phyloP scores from a whole-genome alignment of 1,140 invertebrate species.

The Plectrocnemia conspersa region DNA sequence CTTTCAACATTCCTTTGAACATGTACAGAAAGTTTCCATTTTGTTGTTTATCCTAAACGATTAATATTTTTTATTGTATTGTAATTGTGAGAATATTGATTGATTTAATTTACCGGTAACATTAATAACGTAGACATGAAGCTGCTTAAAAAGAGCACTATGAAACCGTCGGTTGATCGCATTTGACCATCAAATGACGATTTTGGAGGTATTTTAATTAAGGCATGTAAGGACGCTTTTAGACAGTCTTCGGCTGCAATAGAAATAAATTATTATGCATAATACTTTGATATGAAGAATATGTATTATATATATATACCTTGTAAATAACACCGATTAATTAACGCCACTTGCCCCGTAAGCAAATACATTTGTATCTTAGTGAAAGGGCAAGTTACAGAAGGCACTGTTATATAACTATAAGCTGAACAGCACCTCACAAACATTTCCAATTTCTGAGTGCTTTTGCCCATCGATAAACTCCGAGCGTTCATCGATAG shows the following conservation, averaged over 20 bases:
- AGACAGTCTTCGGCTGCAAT: conserved; percentile 85
- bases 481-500: conserved; percentile 69
- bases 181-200: conserved; percentile 72
- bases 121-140: conserved; percentile 81
- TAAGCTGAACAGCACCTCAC: conserved; percentile 92
- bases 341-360: conserved; percentile 81
- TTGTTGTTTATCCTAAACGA: conserved; percentile 55
- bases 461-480: conserved; percentile 72
- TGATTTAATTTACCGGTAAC: conserved; percentile 68
- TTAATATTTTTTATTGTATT: background rate
- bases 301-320: conserved; percentile 50
- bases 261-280: background rate
- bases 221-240: conserved; percentile 76
- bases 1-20: conserved; percentile 50
- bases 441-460: conserved; percentile 76
- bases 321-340: conserved; percentile 77
- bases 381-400: conserved; percentile 69
- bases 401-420: conserved; percentile 93
- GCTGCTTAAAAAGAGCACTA: conserved; percentile 68
- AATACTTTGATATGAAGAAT: background rate
- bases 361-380: conserved; percentile 82
- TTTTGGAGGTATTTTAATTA: conserved; percentile 73
- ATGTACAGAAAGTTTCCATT: conserved; percentile 74
- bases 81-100: background rate
- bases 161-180: conserved; percentile 65